Evolutionary conservation across 1,140 invertebrate genomes (phyloP).

Genomic region (Drosophila navojoa): DNA sequence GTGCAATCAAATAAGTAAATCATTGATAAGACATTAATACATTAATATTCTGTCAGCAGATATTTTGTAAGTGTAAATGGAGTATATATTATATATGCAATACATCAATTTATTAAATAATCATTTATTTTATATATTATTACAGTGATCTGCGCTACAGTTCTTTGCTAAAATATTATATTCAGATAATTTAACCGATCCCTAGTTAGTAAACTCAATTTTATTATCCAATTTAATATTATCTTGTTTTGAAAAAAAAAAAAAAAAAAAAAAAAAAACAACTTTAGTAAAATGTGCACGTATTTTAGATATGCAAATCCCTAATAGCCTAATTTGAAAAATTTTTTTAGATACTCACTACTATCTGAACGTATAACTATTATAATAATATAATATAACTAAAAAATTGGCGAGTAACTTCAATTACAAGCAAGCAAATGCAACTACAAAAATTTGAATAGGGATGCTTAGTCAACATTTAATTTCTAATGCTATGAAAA

Average conservation of each 20-base stretch:
- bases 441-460: slow-evolving; percentile 25
- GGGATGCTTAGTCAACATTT: slow-evolving; percentile 22
- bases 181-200: no score
- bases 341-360: no score
- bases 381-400: slow-evolving; percentile 6
- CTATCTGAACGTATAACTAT: no score
- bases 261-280: no score
- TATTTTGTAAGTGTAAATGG: neutral
- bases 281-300: no score
- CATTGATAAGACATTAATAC: neutral
- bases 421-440: slow-evolving; percentile 22
- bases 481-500: slow-evolving; percentile 3
- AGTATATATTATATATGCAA: neutral
- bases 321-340: no score
- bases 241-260: no score
- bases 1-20: slow-evolving; percentile 43
- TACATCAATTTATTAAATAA: neutral
- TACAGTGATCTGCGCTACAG: no score
- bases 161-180: no score
- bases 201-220: no score
- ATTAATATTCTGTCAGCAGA: neutral
- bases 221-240: neutral
- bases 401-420: slow-evolving; percentile 23
- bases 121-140: neutral
- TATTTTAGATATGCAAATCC: no score